Conservation (phyloP, 2,888 invertebrate genomes). For the Drosophila affinis region DNA sequence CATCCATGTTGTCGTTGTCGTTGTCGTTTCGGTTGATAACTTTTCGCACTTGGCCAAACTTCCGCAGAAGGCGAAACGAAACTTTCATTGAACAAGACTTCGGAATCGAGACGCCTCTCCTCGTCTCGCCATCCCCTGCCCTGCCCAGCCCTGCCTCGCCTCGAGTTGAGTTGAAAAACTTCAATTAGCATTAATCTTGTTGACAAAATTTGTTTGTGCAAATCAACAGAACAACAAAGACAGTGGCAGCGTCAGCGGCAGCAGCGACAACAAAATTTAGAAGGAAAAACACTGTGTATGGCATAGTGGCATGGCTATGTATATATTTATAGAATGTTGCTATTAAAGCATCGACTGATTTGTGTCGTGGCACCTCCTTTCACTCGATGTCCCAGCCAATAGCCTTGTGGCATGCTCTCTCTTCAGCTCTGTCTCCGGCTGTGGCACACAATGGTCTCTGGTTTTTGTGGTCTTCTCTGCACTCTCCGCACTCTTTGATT, state of each 20-base stretch:
- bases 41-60: conserved; percentile 62
- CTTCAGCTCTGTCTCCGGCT: background rate
- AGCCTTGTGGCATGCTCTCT: conserved; percentile 9
- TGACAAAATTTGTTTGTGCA: conserved; percentile 59
- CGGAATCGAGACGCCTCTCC: conserved; percentile 6
- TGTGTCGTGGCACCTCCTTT: conserved; percentile 22
- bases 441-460: background rate
- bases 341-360: conserved; percentile 29
- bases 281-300: conserved; percentile 20
- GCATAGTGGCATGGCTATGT: background rate
- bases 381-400: conserved; percentile 2
- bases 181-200: conserved; percentile 69
- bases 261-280: conserved; percentile 19
- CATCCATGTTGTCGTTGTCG: conserved; percentile 42
- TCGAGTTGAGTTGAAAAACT: conserved; percentile 45
- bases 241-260: background rate
- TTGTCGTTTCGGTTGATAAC: conserved; percentile 51
- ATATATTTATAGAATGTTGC: conserved; percentile 27
- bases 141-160: conserved; percentile 15
- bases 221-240: conserved; percentile 44
- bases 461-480: conserved; percentile 10
- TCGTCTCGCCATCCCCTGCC: background rate
- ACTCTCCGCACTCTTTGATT: conserved; percentile 34
- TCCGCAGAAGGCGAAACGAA: conserved; percentile 44
- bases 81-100: conserved; percentile 54